Evolutionary conservation across 2,888 invertebrate genomes (phyloP).

Genomic region (Anaspis maculata): DNA sequence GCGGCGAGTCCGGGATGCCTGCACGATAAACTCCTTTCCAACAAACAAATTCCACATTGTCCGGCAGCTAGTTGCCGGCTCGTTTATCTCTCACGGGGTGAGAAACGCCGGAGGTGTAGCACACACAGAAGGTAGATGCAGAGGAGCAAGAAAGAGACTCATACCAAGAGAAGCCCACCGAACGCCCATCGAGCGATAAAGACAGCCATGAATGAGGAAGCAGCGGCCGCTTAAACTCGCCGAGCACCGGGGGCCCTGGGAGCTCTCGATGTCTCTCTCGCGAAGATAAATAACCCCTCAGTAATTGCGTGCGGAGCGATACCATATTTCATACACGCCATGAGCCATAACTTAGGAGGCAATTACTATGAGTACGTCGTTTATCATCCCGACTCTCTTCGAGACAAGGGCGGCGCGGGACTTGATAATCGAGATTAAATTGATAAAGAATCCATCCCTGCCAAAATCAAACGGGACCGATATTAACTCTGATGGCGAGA

Average conservation of each 20-base stretch:
- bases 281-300: conserved; percentile 47
- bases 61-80: conserved; percentile 33
- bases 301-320: conserved; percentile 52
- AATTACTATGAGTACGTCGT: conserved; percentile 53
- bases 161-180: too few relatives aligned
- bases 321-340: conserved; percentile 52
- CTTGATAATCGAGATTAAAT: conserved; percentile 39
- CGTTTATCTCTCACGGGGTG: conserved; percentile 30
- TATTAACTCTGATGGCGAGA: conserved; percentile 12
- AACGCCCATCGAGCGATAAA: conserved; percentile 32
- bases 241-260: conserved; percentile 21
- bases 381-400: conserved; percentile 45
- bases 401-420: conserved; percentile 32
- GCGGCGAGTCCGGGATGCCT: conserved; percentile 29
- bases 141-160: too few relatives aligned
- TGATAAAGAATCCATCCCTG: conserved; percentile 34
- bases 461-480: conserved; percentile 20
- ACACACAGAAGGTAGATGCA: too few relatives aligned
- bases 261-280: conserved; percentile 28
- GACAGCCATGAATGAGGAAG: conserved; percentile 36
- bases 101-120: conserved; percentile 11
- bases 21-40: conserved; percentile 36
- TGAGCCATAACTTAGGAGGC: conserved; percentile 52
- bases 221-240: conserved; percentile 31
- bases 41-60: conserved; percentile 39